Evolutionary conservation across 2,113 vertebrate species (phyloP), one percentile per base, ranked within the genome.

Genomic region (Bujurquina vittata): DNA sequence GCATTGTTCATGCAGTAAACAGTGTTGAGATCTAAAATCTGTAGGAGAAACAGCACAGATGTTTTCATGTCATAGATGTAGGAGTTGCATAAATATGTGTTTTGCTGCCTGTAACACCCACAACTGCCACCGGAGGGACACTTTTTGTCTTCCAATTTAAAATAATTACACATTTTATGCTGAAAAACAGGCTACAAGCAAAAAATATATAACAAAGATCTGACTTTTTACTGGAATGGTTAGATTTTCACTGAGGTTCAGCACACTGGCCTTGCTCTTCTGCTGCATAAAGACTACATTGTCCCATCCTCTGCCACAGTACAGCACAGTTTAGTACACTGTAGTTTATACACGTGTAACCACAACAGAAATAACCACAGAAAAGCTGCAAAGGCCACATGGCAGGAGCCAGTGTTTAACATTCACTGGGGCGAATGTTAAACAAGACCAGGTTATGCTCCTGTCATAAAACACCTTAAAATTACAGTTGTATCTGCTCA

Each of bases 21-120:
- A 52, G 75, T 59, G 65, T 63, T 73, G 18, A 46, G 26, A 83
- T 89, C 84, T 59, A 83, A 33, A 83, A 52, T 60, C 75, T 80
- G 59, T 1, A 69, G 37, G 62, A 31, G 23, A 77, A 20, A 22
- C n/a, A 7, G 23, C 63, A 73, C 9, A 37, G 4, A 55, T 15
- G 43, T 37, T 69, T 73, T 63, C 33, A 31, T 15, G 26, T 56
- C 46, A 62, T 33, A 20, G 33, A 14, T 37, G 18, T 20, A 11
- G 23, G 35, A 8, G 11, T 69, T 26, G 17, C 4, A 18, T 61
- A 18, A 29, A 59, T 29, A 54, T 75, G 60, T 8, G n/a, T 61
- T 81, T 61, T 23, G 40, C 33, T 40, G 40, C 7, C 35, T 40
- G 14, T 14, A 72, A 72, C 29, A 72, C 10, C 17, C 43, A 5